These are phyloP conservation scores for Deilephila porcellus DNA, from an alignment of 2,888 invertebrate genomes.

Conservation along the genomic window DNA sequence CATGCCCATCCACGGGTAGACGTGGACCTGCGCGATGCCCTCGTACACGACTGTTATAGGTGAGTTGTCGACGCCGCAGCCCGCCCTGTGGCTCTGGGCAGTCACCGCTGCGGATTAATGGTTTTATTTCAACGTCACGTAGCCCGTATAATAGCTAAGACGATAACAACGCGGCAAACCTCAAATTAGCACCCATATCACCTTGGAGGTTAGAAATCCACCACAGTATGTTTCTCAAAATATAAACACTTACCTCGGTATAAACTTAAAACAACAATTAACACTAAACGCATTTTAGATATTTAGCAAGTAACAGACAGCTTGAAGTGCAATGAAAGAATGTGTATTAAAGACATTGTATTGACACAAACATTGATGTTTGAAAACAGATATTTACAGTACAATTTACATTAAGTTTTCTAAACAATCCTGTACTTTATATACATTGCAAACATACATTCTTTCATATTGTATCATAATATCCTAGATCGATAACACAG, in stretches of 20 bases:
- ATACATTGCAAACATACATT: too few relatives aligned
- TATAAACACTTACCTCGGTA: not conserved
- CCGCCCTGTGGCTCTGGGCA: slow-evolving; percentile 13
- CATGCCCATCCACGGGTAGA: slow-evolving; percentile 60
- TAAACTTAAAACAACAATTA: not conserved
- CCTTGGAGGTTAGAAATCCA: too few relatives aligned
- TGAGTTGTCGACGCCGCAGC: slow-evolving; percentile 53
- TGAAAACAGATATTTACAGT: slow-evolving; percentile 5
- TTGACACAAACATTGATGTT: not conserved
- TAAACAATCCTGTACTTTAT: not conserved
- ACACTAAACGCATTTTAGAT: not conserved
- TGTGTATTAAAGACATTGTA: not conserved
- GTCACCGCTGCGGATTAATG: slow-evolving; percentile 5
- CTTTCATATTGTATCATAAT: too few relatives aligned
- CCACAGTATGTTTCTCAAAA: too few relatives aligned
- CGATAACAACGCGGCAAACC: too few relatives aligned
- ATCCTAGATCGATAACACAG: too few relatives aligned
- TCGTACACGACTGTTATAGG: slow-evolving; percentile 41
- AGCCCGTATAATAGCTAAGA: not conserved
- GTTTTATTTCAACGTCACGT: not conserved
- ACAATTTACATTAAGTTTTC: not conserved
- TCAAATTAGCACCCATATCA: too few relatives aligned
- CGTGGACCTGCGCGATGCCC: slow-evolving; percentile 46
- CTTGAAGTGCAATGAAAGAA: not conserved
- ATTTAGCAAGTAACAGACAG: not conserved